These are phyloP conservation scores for Papilio gigon DNA, from an alignment of 2,888 invertebrate genomes.

Conservation along the genomic window DNA sequence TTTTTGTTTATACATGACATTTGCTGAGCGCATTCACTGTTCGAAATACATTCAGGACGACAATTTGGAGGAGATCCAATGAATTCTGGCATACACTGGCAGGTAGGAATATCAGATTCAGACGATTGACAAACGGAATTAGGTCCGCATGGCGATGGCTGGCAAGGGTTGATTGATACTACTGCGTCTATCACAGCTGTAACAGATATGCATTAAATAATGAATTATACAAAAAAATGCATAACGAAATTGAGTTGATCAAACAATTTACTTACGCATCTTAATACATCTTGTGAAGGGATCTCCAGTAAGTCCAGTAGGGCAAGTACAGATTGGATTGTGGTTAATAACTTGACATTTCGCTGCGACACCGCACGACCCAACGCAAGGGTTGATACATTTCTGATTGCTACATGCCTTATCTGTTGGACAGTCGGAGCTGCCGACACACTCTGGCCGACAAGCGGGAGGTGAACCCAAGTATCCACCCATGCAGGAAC, in stretches of 20 bases:
- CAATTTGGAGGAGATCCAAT: conserved; percentile 88
- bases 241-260: background rate
- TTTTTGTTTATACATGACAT: conserved; percentile 89
- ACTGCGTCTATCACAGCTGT: conserved; percentile 61
- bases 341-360: conserved; percentile 89
- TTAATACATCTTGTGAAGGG: conserved; percentile 84
- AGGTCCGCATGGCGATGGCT: conserved; percentile 90
- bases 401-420: conserved; percentile 88
- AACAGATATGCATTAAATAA: conserved; percentile 44
- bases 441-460: conserved; percentile 87
- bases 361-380: conserved; percentile 89
- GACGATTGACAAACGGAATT: conserved; percentile 84
- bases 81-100: conserved; percentile 86
- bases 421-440: conserved; percentile 86
- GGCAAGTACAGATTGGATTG: conserved; percentile 87
- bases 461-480: conserved; percentile 87
- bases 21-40: conserved; percentile 86
- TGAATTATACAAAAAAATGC: background rate
- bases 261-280: conserved; percentile 70
- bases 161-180: conserved; percentile 83
- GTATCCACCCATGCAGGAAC: conserved; percentile 85
- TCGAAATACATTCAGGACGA: conserved; percentile 87
- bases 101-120: conserved; percentile 84
- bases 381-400: conserved; percentile 88
- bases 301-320: conserved; percentile 85